Evolutionary conservation across 2,888 invertebrate species (phyloP), one percentile per base, ranked within the genome.

Genomic region (Acrocyrtus sp.): DNA sequence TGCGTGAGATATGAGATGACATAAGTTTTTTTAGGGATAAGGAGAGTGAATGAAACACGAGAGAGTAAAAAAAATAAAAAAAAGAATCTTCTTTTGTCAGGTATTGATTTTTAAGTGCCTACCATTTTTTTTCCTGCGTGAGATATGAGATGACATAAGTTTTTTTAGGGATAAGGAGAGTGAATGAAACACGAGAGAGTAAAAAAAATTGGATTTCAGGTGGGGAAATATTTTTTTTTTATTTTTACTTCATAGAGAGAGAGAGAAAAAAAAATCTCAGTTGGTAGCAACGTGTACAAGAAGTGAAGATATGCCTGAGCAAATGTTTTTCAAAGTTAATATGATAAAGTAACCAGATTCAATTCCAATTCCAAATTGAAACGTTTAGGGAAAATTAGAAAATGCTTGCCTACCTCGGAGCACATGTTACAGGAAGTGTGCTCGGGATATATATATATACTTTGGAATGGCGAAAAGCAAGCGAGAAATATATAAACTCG

Each of bases 301-400:
- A n/a, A n/a, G n/a, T n/a, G n/a, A n/a, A n/a, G n/a, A n/a, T n/a
- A n/a, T n/a, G n/a, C n/a, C n/a, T n/a, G n/a, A n/a, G n/a, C n/a
- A n/a, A n/a, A 45, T 45, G 5, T 15, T 45, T 17, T 17, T 17
- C 10, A 45, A 8, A 10, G 26, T 26, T 62, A 56, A 57, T 70
- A 72, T 72, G 72, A 72, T 72, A 65, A 65, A 63, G 72, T 72
- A 65, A 72, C 58, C 51, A 39, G 50, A 70, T 70, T 54, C 69
- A 69, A 69, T 70, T 70, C 62, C 39, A 50, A 62, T 70, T 62
- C 50, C 62, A 62, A 70, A 56, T 53, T 63, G 72, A 72, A 63
- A 72, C 72, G 72, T 72, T 72, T 72, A 72, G 29, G 68, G 72
- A 72, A 72, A 65, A 72, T 58, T 63, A 29, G 63, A 34, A 72